Evolutionary conservation across 2,888 invertebrate genomes (phyloP).

Genomic region (Cataglyphis rosenhaueri): DNA sequence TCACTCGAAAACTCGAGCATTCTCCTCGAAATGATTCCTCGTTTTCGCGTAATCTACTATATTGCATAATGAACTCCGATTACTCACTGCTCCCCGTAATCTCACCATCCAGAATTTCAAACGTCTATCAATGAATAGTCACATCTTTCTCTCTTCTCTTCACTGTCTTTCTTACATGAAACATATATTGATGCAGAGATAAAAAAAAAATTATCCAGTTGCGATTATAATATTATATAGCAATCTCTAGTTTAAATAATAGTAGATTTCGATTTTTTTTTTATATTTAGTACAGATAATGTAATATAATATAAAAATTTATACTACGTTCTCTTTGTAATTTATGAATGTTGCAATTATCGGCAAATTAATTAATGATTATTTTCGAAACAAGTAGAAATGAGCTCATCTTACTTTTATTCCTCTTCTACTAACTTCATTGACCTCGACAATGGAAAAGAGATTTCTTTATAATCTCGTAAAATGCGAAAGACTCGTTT

Average conservation of each 20-base stretch:
- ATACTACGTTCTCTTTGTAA: neutral
- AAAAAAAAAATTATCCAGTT: neutral
- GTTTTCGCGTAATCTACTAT: slow-evolving; percentile 52
- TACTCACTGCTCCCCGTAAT: neutral
- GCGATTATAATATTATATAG: neutral
- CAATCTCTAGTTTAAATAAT: neutral
- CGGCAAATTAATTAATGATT: slow-evolving; percentile 1
- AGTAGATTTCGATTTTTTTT: neutral
- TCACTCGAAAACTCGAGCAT: neutral
- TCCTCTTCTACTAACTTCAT: neutral
- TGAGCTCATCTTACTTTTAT: neutral
- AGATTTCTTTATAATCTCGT: slow-evolving; percentile 14
- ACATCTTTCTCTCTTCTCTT: neutral
- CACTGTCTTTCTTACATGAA: neutral
- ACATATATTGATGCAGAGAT: neutral
- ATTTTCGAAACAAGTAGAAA: neutral
- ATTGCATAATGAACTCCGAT: slow-evolving; percentile 72
- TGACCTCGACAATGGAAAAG: neutral
- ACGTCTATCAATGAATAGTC: neutral
- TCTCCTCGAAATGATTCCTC: slow-evolving; percentile 45
- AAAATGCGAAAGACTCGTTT: slow-evolving; percentile 19
- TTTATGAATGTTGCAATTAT: neutral
- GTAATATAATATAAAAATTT: neutral
- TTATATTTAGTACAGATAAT: neutral
- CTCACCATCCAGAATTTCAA: neutral